These are phyloP conservation scores for Ectobius pallidus DNA, from an alignment of 2,888 invertebrate genomes.

Conservation along the genomic window DNA sequence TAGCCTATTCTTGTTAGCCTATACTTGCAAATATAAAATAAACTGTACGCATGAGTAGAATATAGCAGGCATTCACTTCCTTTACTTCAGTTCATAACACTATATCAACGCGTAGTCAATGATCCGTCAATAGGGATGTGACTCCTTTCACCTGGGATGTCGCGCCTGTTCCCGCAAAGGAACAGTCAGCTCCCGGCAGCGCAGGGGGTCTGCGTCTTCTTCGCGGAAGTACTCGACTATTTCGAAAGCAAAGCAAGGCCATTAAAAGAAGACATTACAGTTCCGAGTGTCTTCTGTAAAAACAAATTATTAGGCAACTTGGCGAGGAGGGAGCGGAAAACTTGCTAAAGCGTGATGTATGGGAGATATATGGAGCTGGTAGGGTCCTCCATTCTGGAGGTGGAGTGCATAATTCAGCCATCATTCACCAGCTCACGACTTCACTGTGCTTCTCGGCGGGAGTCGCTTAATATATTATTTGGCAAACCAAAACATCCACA, in stretches of 20 bases:
- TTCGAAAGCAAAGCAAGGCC: constrained; percentile 42
- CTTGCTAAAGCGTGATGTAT: constrained; percentile 40
- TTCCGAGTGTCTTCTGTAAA: constrained; percentile 43
- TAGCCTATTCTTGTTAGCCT: too few relatives aligned
- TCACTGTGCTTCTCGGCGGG: not conserved
- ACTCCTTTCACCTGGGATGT: not conserved
- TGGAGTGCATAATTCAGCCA: constrained; percentile 43
- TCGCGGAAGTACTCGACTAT: constrained; percentile 38
- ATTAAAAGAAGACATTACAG: constrained; percentile 44
- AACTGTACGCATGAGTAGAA: too few relatives aligned
- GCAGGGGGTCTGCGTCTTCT: not conserved
- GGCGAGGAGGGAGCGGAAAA: constrained; percentile 31
- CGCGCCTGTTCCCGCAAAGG: not conserved
- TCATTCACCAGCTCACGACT: constrained; percentile 37
- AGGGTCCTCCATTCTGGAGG: constrained; percentile 26
- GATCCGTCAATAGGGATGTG: not conserved
- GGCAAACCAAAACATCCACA: constrained; percentile 25
- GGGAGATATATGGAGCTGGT: constrained; percentile 38
- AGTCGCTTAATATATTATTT: constrained; percentile 35
- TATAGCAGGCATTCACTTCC: too few relatives aligned
- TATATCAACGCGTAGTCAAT: not conserved
- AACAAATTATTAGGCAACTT: constrained; percentile 41
- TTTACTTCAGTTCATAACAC: too few relatives aligned
- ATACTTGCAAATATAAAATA: too few relatives aligned
- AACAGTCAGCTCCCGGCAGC: not conserved